A percentile compares a stretch with the other conserved stretches of the same genome.
These are phyloP conservation scores for Triplophysa tibetana DNA, from an alignment of 2,113 vertebrate species.

Conservation along the genomic window DNA sequence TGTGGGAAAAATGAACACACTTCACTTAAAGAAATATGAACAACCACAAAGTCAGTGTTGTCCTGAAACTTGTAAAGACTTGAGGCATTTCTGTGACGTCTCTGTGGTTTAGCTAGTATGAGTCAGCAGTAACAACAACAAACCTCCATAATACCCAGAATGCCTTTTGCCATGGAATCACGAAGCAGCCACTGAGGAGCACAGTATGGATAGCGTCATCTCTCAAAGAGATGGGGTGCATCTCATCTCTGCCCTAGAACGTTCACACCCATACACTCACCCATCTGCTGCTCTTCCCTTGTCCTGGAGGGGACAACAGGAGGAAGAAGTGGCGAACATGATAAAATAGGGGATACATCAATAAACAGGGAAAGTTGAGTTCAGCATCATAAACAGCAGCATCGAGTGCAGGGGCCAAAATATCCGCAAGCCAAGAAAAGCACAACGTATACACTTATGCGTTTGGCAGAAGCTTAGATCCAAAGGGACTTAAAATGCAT, in stretches of 20 bases:
- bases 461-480: too few species aligned
- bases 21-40: too few species aligned
- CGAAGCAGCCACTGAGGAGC: neutral
- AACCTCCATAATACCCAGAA: neutral
- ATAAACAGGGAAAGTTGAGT: neutral
- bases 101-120: neutral
- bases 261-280: slow-evolving; percentile 15
- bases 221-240: slow-evolving; percentile 17
- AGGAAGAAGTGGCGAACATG: neutral
- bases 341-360: neutral
- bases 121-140: slow-evolving; percentile 28
- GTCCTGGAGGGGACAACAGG: slow-evolving; percentile 2
- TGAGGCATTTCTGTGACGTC: neutral
- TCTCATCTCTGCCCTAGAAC: slow-evolving; percentile 4
- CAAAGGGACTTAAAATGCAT: too few species aligned
- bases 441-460: too few species aligned
- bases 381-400: neutral
- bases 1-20: neutral
- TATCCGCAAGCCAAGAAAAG: too few species aligned
- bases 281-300: slow-evolving; percentile 7
- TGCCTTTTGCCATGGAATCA: neutral
- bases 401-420: too few species aligned
- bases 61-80: neutral
- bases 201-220: neutral
- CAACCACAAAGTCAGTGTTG: too few species aligned